These are phyloP conservation scores for Orthosia gracilis DNA, from an alignment of 2,888 invertebrate genomes.

Conservation along the genomic window DNA sequence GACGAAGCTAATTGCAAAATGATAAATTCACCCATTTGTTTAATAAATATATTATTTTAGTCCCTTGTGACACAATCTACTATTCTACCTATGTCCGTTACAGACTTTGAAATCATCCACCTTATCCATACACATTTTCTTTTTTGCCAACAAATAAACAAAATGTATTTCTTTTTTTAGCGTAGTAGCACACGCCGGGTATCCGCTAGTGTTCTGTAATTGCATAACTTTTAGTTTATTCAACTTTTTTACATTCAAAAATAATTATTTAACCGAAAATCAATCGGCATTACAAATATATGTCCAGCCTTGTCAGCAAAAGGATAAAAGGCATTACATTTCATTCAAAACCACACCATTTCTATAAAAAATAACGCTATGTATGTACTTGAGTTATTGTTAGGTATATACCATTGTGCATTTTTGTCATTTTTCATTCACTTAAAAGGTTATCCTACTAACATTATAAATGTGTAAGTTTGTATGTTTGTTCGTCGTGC, in stretches of 20 bases:
- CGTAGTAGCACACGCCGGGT: no score
- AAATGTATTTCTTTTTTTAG: no score
- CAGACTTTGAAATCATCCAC: no score
- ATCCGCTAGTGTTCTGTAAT: no score
- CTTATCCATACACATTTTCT: no score
- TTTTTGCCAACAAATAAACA: no score
- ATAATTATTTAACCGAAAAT: not conserved
- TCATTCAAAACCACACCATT: conserved; percentile 12
- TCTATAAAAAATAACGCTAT: not conserved
- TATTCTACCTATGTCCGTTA: no score
- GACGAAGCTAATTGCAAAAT: no score
- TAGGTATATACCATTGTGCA: conserved; percentile 4
- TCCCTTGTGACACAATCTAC: no score
- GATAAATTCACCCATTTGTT: no score
- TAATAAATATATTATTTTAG: no score
- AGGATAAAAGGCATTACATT: not conserved
- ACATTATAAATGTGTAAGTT: not conserved
- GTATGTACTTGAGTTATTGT: conserved; percentile 1
- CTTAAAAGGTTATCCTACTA: conserved; percentile 22
- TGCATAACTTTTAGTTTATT: not conserved
- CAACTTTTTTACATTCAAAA: not conserved
- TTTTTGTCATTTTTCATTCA: conserved; percentile 3
- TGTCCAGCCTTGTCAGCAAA: not conserved
- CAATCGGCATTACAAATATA: conserved; percentile 7
- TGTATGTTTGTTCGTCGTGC: not conserved